These are phyloP conservation scores for Crenuchus spilurus DNA, from an alignment of 2,797 vertebrate genomes.

Conservation along the genomic window DNA sequence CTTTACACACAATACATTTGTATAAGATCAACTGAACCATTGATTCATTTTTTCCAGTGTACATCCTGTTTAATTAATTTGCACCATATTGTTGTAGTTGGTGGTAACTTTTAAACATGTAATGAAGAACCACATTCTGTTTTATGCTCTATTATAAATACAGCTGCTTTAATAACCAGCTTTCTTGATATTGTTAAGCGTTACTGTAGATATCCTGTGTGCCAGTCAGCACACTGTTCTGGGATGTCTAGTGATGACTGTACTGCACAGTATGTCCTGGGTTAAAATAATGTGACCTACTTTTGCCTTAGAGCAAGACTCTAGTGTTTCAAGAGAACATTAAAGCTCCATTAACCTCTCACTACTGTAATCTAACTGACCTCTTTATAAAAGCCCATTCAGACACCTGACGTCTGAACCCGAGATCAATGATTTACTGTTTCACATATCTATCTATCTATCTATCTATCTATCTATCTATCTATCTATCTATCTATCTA, in stretches of 20 bases:
- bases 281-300: slow-evolving; percentile 36
- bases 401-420: neutral
- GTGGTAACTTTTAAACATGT: too few relatives aligned
- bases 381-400: slow-evolving; percentile 17
- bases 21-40: too few relatives aligned
- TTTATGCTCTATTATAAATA: too few relatives aligned
- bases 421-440: neutral
- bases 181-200: too few relatives aligned
- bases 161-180: neutral
- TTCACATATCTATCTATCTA: neutral
- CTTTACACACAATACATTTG: too few relatives aligned
- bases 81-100: too few relatives aligned
- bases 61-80: too few relatives aligned
- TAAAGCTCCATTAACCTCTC: slow-evolving; percentile 28
- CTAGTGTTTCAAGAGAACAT: slow-evolving; percentile 27
- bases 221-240: neutral
- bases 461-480: neutral
- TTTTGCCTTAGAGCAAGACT: slow-evolving; percentile 20
- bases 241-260: slow-evolving; percentile 26
- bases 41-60: too few relatives aligned
- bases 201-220: too few relatives aligned
- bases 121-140: too few relatives aligned
- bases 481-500: neutral
- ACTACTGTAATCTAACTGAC: slow-evolving; percentile 31
- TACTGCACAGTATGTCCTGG: slow-evolving; percentile 1